Base-by-base conservation (phyloP, 2,797 vertebrate genomes). In the Odontamblyopus lacepedii region DNA sequence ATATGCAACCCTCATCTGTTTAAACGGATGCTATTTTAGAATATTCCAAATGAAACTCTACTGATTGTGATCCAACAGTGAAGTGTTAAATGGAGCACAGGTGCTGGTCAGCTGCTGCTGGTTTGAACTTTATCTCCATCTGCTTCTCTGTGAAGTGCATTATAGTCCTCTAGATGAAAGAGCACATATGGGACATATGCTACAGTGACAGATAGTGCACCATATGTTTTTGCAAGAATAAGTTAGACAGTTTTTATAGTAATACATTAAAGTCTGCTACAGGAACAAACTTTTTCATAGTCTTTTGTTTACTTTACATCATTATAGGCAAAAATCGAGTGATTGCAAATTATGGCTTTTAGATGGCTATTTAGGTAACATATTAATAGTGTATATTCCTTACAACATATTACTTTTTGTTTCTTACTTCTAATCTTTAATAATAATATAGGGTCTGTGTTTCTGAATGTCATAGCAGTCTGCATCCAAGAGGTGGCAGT, bases 101-200 rank as follows among this genome's bases (percentile, higher is more conserved):
- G 70, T 76, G 35, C 13, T 27, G 19, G 60, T 69, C 67, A 8
- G 23, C 26, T 78, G 65, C 63, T 62, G 56, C 16, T 56, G 75
- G 60, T 51, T 55, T 67, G 2, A 5, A 29, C 71, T 83, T 76
- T 63, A 69, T 73, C 75, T 80, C 80, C 76, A 85, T 74, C 78
- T 81, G 81, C 70, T 71, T 70, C 60, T 38, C 69, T 75, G 80
- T 53, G 75, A 64, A 80, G 35, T 72, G 69, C 59, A 63, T 80
- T 63, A 15, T 48, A 38, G n/a, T 8, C 66, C 16, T 1, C 3
- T 48, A 48, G 48, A 27, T 73, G 73, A 78, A 68, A 83, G 72
- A 60, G 55, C 69, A 79, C 82, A 83, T 78, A 73, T 83, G 83
- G 69, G 35, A 51, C 38, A 66, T 23, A 41, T 15, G 2, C 56